These are phyloP conservation scores for Cynocephalus volans DNA, from an alignment of 2,113 vertebrate genomes.

Conservation along the genomic window DNA sequence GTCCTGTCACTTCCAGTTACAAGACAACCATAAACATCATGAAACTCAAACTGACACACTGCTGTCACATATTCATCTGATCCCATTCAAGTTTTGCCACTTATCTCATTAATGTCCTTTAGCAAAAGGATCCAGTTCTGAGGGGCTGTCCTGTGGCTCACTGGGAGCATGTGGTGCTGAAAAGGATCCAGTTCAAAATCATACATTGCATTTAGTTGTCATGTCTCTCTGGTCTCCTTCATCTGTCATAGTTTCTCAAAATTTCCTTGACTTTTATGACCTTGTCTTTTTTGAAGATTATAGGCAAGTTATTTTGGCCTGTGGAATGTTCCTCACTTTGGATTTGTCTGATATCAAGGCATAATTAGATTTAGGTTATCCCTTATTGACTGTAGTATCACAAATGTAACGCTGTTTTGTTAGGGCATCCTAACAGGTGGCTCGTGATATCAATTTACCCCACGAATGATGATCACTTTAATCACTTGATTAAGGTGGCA, in stretches of 20 bases:
- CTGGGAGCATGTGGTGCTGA: too few species aligned
- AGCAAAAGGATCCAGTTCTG: too few species aligned
- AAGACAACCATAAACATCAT: not conserved
- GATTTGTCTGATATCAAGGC: not conserved
- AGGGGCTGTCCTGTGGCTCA: too few species aligned
- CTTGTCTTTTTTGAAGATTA: too few species aligned
- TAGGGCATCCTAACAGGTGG: not conserved
- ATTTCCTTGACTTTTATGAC: too few species aligned
- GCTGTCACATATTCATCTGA: not conserved
- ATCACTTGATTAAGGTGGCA: not conserved
- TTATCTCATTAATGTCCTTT: too few species aligned
- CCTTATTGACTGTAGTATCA: not conserved
- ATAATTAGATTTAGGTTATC: not conserved
- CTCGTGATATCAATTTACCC: not conserved
- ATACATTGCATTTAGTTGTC: too few species aligned
- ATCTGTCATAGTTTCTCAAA: too few species aligned
- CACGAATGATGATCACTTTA: not conserved
- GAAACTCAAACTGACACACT: not conserved
- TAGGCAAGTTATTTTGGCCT: not conserved
- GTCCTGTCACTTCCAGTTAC: not conserved
- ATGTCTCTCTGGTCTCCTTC: not conserved
- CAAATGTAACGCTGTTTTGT: not conserved
- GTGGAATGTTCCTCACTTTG: not conserved
- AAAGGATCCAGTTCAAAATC: too few species aligned
- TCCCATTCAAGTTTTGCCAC: not conserved